These are phyloP conservation scores for Isichthys henryi DNA, from an alignment of 2,113 vertebrate genomes.

Conservation along the genomic window DNA sequence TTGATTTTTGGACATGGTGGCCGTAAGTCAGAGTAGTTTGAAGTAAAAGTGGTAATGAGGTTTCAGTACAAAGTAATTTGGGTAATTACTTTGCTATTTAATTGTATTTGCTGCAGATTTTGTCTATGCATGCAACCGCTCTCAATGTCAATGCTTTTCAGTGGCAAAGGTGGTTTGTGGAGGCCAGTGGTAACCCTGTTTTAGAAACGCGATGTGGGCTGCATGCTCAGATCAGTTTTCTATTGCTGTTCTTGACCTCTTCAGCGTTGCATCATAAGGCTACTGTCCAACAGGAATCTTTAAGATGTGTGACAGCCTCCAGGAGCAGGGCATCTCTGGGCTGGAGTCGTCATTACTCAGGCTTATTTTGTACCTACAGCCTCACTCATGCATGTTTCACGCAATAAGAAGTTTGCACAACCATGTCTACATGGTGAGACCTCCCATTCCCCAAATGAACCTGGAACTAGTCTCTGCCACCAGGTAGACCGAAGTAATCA, in stretches of 20 bases:
- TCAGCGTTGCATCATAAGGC: not conserved
- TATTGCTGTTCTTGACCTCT: not conserved
- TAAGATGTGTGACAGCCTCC: not conserved
- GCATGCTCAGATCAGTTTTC: not conserved
- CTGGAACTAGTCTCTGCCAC: not conserved
- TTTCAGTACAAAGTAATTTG: not conserved
- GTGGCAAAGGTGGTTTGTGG: not conserved
- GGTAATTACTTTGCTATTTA: not conserved
- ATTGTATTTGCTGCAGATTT: not conserved
- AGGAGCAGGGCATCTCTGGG: not conserved
- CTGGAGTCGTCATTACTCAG: not conserved
- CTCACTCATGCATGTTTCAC: not conserved
- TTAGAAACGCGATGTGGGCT: not conserved
- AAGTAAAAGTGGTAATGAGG: slow-evolving; percentile 1
- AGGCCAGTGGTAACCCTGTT: not conserved
- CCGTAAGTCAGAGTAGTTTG: slow-evolving; percentile 13
- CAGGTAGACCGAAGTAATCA: not conserved
- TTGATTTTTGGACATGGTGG: slow-evolving; percentile 29
- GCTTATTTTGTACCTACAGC: not conserved
- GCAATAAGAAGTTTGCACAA: not conserved
- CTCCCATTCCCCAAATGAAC: not conserved
- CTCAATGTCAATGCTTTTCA: not conserved
- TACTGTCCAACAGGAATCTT: not conserved
- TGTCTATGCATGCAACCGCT: not conserved
- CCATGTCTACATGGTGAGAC: not conserved